A percentile compares a stretch with the other conserved stretches of the same genome.
Evolutionary conservation across 2,888 invertebrate genomes (phyloP).

Genomic region (Diaperis boleti): DNA sequence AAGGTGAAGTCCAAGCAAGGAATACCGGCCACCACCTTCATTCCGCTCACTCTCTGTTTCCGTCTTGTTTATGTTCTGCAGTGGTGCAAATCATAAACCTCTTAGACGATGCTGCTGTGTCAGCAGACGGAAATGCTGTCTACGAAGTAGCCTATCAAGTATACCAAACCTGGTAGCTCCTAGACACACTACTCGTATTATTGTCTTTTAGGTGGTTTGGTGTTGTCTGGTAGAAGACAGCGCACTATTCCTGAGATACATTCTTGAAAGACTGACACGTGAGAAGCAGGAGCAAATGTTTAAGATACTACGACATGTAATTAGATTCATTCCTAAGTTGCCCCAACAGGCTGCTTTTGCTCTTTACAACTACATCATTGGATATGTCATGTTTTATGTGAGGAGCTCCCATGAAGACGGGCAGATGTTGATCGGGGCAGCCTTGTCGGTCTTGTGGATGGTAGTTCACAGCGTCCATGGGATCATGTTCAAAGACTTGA

Average conservation of each 20-base stretch:
- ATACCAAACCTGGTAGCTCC: slow-evolving; percentile 20
- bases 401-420: slow-evolving; percentile 96
- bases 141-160: slow-evolving; percentile 97
- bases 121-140: slow-evolving; percentile 93
- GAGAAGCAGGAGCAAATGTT: slow-evolving; percentile 96
- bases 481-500: slow-evolving; percentile 99
- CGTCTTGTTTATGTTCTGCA: slow-evolving; percentile 95
- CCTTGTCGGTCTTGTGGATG: slow-evolving; percentile 96
- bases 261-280: slow-evolving; percentile 93
- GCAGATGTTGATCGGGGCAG: slow-evolving; percentile 93
- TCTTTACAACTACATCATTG: slow-evolving; percentile 98
- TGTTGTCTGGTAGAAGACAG: slow-evolving; percentile 98
- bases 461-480: slow-evolving; percentile 98
- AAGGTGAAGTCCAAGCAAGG: slow-evolving; percentile 75
- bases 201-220: slow-evolving; percentile 88
- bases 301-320: slow-evolving; percentile 89
- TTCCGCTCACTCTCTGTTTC: slow-evolving; percentile 95
- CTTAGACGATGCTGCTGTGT: slow-evolving; percentile 96
- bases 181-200: slow-evolving; percentile 1
- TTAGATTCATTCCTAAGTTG: slow-evolving; percentile 91
- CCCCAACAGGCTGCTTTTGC: slow-evolving; percentile 99
- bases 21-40: slow-evolving; percentile 86
- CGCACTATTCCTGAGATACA: slow-evolving; percentile 93
- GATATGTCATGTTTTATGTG: slow-evolving; percentile 99
- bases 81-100: slow-evolving; percentile 95